phyloP scores from a whole-genome alignment of 1,140 invertebrate species.

The Tribolium madens region DNA sequence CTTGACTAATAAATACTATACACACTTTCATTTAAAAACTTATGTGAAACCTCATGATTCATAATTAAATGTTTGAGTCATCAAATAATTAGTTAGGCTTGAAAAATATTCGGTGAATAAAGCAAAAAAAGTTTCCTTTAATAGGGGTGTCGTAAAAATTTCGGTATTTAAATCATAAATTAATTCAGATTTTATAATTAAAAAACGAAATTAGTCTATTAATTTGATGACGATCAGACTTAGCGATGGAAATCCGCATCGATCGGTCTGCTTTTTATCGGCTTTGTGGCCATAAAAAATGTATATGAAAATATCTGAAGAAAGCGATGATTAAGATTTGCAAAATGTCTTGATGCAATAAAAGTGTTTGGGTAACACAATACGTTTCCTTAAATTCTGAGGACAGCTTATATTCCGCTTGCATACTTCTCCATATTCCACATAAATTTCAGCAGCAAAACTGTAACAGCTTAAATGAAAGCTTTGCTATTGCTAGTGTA shows the following conservation, averaged over 20 bases:
- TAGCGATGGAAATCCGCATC: not conserved
- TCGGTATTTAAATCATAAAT: not conserved
- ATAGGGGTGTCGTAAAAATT: not conserved
- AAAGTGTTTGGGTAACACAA: conserved; percentile 12
- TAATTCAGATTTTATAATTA: not conserved
- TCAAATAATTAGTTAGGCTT: not conserved
- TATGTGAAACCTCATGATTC: too few relatives aligned
- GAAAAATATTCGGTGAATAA: not conserved
- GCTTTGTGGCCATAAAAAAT: not conserved
- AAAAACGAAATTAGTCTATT: not conserved
- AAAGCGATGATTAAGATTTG: conserved; percentile 14
- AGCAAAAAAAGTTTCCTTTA: not conserved
- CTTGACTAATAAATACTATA: not conserved
- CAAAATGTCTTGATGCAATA: conserved; percentile 8
- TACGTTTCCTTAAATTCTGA: conserved; percentile 25
- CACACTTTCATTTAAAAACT: not conserved
- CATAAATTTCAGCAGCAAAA: conserved; percentile 31
- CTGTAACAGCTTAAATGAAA: conserved; percentile 23
- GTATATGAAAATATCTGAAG: not conserved
- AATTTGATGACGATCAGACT: not conserved
- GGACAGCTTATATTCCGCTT: conserved; percentile 10
- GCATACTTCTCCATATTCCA: conserved; percentile 15
- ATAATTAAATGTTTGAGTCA: too few relatives aligned
- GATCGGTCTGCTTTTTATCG: not conserved
- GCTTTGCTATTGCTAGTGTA: not conserved